These are phyloP conservation scores for Drosophila infuscata DNA, from an alignment of 2,888 invertebrate genomes.

Conservation along the genomic window DNA sequence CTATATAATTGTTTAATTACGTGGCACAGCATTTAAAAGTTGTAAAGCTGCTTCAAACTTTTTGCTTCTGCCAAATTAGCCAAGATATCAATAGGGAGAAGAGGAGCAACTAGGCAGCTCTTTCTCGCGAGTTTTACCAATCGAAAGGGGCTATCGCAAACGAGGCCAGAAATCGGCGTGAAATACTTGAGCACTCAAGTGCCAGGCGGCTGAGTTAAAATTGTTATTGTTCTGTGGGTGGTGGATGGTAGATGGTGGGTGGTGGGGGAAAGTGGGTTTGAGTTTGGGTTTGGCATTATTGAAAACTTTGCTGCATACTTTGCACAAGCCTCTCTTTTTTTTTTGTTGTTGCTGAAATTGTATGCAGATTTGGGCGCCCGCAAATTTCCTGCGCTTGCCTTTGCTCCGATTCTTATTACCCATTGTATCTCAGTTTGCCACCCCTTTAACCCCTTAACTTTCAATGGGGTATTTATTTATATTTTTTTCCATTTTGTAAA, in stretches of 20 bases:
- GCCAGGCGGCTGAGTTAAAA: conserved; percentile 63
- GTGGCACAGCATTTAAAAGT: conserved; percentile 41
- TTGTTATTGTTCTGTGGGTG: conserved; percentile 19
- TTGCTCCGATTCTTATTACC: conserved; percentile 43
- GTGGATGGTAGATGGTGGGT: not conserved
- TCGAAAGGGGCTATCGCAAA: conserved; percentile 55
- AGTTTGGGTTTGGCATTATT: conserved; percentile 31
- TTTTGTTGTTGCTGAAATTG: conserved; percentile 41
- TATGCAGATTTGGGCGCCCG: conserved; percentile 65
- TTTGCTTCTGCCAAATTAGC: conserved; percentile 47
- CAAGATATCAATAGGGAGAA: conserved; percentile 46
- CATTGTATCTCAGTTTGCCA: conserved; percentile 48
- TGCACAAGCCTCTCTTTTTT: conserved; percentile 37
- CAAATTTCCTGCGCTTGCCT: conserved; percentile 61
- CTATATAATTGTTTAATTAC: conserved; percentile 69
- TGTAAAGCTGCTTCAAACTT: conserved; percentile 53
- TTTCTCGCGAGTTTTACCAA: conserved; percentile 28
- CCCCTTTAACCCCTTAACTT: conserved; percentile 25
- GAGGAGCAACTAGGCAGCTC: conserved; percentile 6
- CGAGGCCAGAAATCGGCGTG: conserved; percentile 70
- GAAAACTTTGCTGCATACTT: conserved; percentile 66
- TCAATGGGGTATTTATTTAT: conserved; percentile 60
- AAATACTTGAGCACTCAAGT: conserved; percentile 81
- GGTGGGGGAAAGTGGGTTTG: not conserved
- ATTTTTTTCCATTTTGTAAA: conserved; percentile 29